Base-by-base conservation (phyloP, 2,113 vertebrate species). In the Rhinogobius similis region DNA sequence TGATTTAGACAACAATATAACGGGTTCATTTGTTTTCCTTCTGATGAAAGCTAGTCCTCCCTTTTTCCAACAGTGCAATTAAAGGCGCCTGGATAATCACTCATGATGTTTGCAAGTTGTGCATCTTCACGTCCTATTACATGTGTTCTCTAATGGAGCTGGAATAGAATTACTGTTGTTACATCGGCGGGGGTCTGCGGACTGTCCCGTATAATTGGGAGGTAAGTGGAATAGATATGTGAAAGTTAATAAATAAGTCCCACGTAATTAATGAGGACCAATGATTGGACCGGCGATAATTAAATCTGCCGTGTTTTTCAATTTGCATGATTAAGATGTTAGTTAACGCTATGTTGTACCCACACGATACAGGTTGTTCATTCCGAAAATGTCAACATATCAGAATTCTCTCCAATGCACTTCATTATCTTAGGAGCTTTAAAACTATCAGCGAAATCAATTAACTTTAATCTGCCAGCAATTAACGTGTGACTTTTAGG, bases 331-430 rank as follows among this genome's bases (percentile, higher is more conserved):
- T 92, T 92, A 91, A 89, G 85, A 88, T 83, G 85, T 86, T 87
- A 84, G 90, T 91, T 90, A 88, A 86, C 62, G 73, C 72, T 87
- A 79, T 88, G 86, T 87, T 84, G 89, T 85, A 77, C 71, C 70
- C 80, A 73, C 83, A 78, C 23, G 65, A 86, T 88, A 84, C 89
- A 91, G 81, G 86, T 90, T 88, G 89, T 87, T 90, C 86, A 82
- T 87, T 92, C 85, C 87, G 79, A 88, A 92, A 93, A 93, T 93
- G 91, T 92, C 92, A 93, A 89, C 90, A 88, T 89, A 91, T 93
- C 90, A 89, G 77, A 89, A 90, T 90, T 91, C 90, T 87, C 88
- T 81, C 78, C 86, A 88, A 86, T 90, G 68, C 83, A 84, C 87
- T 93, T 91, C 87, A 92, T 93, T 93, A 91, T 92, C 90, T 86